Conservation (phyloP, 2,113 vertebrate genomes). For the Oryzias celebensis region DNA sequence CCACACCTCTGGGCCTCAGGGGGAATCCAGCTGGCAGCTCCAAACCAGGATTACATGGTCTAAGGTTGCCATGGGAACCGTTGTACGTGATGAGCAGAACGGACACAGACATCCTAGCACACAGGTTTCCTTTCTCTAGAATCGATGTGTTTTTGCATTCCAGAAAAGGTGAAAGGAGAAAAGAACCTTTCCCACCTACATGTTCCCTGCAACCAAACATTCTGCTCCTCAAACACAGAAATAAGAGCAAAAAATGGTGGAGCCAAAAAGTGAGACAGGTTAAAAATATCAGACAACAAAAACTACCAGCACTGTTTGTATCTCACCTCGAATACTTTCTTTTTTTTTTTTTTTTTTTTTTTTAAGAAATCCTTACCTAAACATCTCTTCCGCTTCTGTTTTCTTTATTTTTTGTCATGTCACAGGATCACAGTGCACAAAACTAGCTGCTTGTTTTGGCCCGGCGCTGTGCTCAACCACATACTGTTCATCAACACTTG, state of each 20-base stretch:
- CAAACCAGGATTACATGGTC: conserved; percentile 45
- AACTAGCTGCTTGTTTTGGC: neutral
- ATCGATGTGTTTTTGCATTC: conserved; percentile 57
- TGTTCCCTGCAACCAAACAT: conserved; percentile 32
- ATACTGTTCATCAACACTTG: conserved; percentile 27
- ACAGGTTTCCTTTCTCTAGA: conserved; percentile 34
- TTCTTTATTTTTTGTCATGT: conserved; percentile 6
- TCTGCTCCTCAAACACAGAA: neutral
- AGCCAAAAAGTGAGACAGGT: neutral
- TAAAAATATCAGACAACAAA: conserved; percentile 5
- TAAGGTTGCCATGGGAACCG: conserved; percentile 69
- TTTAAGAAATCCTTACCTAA: neutral
- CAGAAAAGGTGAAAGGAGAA: conserved; percentile 42
- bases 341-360: neutral
- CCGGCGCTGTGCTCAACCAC: neutral
- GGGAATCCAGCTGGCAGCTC: conserved; percentile 47
- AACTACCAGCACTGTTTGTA: conserved; percentile 7
- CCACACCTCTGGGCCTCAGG: conserved; percentile 51
- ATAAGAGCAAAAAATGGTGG: conserved; percentile 11
- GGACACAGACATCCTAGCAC: conserved; percentile 38
- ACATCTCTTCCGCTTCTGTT: neutral
- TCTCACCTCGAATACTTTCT: neutral
- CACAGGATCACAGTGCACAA: conserved; percentile 6
- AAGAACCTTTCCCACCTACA: conserved; percentile 20
- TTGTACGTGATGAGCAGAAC: conserved; percentile 30